phyloP scores from a whole-genome alignment of 2,113 vertebrate species.

The Podiceps cristatus region DNA sequence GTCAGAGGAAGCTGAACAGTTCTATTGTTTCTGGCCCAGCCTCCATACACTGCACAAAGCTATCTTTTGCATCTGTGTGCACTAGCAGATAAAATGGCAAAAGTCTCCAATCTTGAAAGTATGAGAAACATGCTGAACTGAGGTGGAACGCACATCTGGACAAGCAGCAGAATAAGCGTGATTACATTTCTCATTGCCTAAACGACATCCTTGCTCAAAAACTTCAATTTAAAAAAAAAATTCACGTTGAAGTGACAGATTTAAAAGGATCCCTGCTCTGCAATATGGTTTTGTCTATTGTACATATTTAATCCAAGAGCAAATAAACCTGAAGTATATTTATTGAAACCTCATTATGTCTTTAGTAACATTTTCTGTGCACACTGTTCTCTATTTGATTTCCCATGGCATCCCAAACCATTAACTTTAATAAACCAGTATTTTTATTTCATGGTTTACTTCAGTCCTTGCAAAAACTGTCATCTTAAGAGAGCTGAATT shows the following conservation, averaged over 20 bases:
- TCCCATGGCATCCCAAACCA: background rate
- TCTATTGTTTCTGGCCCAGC: background rate
- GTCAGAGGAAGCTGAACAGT: background rate
- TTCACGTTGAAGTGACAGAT: background rate
- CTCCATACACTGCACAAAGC: background rate
- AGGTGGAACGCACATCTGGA: background rate
- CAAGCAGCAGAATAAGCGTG: background rate
- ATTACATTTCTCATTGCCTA: background rate
- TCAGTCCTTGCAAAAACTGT: background rate
- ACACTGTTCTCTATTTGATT: background rate
- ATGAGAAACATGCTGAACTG: background rate
- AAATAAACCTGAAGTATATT: background rate
- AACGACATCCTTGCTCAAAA: background rate
- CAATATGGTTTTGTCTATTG: background rate
- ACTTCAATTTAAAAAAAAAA: background rate
- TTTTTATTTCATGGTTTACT: background rate
- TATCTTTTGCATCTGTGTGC: background rate
- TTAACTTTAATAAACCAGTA: background rate
- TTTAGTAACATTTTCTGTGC: background rate
- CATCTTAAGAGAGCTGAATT: background rate
- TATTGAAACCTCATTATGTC: background rate
- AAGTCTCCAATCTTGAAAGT: background rate
- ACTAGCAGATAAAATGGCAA: background rate
- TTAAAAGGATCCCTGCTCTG: background rate
- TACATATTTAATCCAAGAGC: background rate